Evolutionary conservation across 1,140 invertebrate species (phyloP), one percentile per base, ranked within the genome.

Genomic region (Drosophila neocordata): DNA sequence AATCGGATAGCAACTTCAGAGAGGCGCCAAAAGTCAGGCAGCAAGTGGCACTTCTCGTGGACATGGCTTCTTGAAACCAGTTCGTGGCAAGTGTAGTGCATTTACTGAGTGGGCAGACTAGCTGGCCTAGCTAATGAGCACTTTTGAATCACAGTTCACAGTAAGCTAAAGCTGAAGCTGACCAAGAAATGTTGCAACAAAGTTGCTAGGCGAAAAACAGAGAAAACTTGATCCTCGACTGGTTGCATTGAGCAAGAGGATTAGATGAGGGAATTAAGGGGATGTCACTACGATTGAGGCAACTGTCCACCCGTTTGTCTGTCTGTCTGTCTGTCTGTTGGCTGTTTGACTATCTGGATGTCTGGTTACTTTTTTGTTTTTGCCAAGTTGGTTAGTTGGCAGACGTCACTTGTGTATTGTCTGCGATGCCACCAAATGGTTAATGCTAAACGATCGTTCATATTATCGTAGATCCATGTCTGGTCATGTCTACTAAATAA

Each of bases 401-500:
- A 48, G 41, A 48, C 41, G 41, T 48, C 41, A 48, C 41, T 48
- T 8, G 41, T 8, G 41, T 18, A 48, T 48, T 48, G 41, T 48
- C 41, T 48, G 18, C 15, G n/a, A 20, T 48, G 41, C 41, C 15
- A 20, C 41, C 13, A 48, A 48, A 48, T 48, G 41, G 41, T 20
- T 48, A 48, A 11, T 48, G 41, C 41, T 48, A 48, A 48, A 48
- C 41, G 41, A 48, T 48, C 41, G 41, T 48, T 48, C 41, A 48
- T 48, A 48, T 48, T 48, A 48, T 20, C 27, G n/a, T 24, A 55
- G 52, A 55, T 55, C 22, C 52, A 55, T 55, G 52, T 55, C 52
- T 55, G 52, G 52, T n/a, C 8, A 31, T 55, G 22, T 55, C 27
- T 15, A 13, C n/a, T 34, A 31, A 15, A 48, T 48, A 48, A 48